phyloP scores from a whole-genome alignment of 2,888 invertebrate genomes.

The Dioctria rufipes region DNA sequence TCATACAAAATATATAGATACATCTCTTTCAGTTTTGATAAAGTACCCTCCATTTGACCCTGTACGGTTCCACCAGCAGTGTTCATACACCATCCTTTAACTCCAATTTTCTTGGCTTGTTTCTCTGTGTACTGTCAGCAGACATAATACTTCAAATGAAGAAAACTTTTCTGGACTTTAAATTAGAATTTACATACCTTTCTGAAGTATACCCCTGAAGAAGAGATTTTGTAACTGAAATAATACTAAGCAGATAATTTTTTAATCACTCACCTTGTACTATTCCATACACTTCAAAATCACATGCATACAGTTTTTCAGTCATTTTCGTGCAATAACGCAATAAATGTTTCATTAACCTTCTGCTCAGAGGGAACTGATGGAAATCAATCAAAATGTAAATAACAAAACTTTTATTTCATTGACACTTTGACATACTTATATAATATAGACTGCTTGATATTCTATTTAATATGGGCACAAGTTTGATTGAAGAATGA shows the following conservation, averaged over 20 bases:
- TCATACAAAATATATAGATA: constrained; percentile 54
- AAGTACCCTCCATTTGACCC: constrained; percentile 76
- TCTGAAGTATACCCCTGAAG: constrained; percentile 68
- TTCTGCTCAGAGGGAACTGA: no score
- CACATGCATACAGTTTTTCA: constrained; percentile 59
- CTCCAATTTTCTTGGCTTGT: constrained; percentile 73
- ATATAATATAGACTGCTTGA: no score
- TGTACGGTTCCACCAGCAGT: constrained; percentile 76
- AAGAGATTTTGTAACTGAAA: background rate
- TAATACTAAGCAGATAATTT: background rate
- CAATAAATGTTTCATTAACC: no score
- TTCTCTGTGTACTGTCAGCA: constrained; percentile 74
- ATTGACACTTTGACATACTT: no score
- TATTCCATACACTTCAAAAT: constrained; percentile 66
- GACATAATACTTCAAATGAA: no score
- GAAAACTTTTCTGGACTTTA: constrained; percentile 30
- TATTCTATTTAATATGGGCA: no score
- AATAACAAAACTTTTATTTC: no score
- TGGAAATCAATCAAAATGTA: no score
- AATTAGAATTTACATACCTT: constrained; percentile 64
- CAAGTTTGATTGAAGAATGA: no score
- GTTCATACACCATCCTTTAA: constrained; percentile 81
- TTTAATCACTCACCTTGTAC: constrained; percentile 65
- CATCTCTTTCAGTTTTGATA: constrained; percentile 75
- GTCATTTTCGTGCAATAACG: constrained; percentile 27